Conservation (phyloP, 2,797 vertebrate species). For the Lemur catta region DNA sequence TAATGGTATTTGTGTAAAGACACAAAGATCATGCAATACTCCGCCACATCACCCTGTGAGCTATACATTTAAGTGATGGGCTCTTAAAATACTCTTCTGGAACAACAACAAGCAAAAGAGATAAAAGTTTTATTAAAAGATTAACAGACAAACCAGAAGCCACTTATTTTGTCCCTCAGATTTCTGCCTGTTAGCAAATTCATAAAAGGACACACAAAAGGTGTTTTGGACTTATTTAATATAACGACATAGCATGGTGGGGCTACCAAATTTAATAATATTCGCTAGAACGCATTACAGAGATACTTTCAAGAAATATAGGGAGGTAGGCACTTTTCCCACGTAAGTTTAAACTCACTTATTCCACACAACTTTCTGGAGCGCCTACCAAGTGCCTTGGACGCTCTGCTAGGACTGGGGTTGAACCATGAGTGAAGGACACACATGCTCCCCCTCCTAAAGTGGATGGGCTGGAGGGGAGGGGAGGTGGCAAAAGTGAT, state of each 20-base stretch:
- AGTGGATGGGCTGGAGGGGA: background rate
- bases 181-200: background rate
- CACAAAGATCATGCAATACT: accelerated
- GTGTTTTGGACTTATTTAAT: background rate
- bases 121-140: background rate
- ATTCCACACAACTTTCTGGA: background rate
- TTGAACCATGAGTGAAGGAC: too few relatives aligned
- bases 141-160: background rate
- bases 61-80: background rate
- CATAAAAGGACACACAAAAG: background rate
- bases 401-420: background rate
- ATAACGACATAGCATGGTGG: background rate
- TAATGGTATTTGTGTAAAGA: background rate
- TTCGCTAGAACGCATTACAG: background rate
- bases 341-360: accelerated
- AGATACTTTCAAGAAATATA: background rate
- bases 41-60: background rate
- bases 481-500: background rate
- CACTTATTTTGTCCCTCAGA: background rate
- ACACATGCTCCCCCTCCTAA: background rate
- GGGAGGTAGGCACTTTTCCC: background rate
- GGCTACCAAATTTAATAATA: background rate
- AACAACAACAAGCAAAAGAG: background rate
- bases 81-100: background rate
- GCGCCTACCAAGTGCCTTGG: background rate